A percentile compares a stretch with the other conserved stretches of the same genome.
Evolutionary conservation across 2,113 vertebrate genomes (phyloP).

Genomic region (Pelobates fuscus): DNA sequence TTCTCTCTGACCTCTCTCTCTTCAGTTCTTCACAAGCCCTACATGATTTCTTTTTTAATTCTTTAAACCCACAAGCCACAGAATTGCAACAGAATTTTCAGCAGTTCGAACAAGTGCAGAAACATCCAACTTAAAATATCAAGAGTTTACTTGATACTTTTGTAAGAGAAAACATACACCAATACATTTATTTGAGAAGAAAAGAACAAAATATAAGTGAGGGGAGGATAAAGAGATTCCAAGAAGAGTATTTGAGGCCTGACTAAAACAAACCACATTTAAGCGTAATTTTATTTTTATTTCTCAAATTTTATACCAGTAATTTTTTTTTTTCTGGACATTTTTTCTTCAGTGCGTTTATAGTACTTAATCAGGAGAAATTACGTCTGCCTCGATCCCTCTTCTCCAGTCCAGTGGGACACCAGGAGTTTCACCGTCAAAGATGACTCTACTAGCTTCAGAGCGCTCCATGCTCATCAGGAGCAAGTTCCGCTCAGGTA

Average conservation of each 20-base stretch:
- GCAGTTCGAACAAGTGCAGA: constrained; percentile 1
- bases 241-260: not conserved
- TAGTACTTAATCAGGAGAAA: constrained; percentile 50
- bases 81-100: not conserved
- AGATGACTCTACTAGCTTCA: constrained; percentile 85
- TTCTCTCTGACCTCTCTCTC: constrained; percentile 30
- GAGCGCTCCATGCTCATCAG: constrained; percentile 88
- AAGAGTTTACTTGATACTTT: too few relatives aligned
- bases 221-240: not conserved
- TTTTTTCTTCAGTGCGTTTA: constrained; percentile 43
- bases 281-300: not conserved
- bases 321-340: constrained; percentile 47
- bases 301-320: too few relatives aligned
- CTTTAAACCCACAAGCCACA: not conserved
- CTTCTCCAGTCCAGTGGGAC: constrained; percentile 52
- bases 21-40: not conserved
- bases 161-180: not conserved
- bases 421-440: constrained; percentile 48
- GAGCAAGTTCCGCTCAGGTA: constrained; percentile 91
- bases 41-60: not conserved
- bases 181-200: not conserved
- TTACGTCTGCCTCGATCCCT: constrained; percentile 58
- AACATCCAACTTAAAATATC: too few relatives aligned
- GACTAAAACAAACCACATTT: not conserved
- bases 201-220: not conserved